Base-by-base conservation (phyloP, 2,797 vertebrate species). In the Amniataba percoides region DNA sequence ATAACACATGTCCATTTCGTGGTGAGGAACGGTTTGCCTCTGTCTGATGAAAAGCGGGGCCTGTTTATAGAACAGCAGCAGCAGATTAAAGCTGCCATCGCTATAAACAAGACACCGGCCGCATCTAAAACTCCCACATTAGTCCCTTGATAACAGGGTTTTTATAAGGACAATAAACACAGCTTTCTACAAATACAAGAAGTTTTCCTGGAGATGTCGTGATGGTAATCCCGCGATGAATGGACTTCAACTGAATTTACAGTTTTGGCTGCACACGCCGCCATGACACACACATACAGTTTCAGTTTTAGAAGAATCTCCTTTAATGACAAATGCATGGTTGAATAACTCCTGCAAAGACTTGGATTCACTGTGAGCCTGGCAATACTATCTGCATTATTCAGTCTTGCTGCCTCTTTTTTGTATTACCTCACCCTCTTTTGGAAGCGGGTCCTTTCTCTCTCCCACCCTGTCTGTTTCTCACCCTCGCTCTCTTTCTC, bases 401-500 rank as follows among this genome's bases (percentile, higher is more conserved):
- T 81, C 63, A 82, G 78, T 85, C 72, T 43, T 77, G 63, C 70
- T 79, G 73, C 58, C 61, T 84, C 46, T 68, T 68, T 78, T 39
- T 82, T 72, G 46, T 84, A 64, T 82, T 85, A 57, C 57, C 58
- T 81, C 74, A 61, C 68, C 49, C 67, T 79, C 68, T 82, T 83
- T 82, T 84, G 78, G 80, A 87, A 76, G 21, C 69, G 69, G 64
- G 62, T 78, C 56, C 61, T 48, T 55, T 75, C 77, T 53, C 77
- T 80, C 53, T 65, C 42, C 13, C 68, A 25, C 25, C 42, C 74
- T 81, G 68, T 73, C 82, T 84, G 62, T 84, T 88, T 92, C 81
- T 84, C 86, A 82, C 81, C 80, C 81, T 81, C 64, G 0, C 73
- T 78, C 81, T 74, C 69, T 88, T 84, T 88, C 84, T 92, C 89